A percentile compares a stretch with the other conserved stretches of the same genome.
phyloP scores from a whole-genome alignment of 30 jellyfish, hydroid and myxozoan genomes.

The Cassiopea xamachana region DNA sequence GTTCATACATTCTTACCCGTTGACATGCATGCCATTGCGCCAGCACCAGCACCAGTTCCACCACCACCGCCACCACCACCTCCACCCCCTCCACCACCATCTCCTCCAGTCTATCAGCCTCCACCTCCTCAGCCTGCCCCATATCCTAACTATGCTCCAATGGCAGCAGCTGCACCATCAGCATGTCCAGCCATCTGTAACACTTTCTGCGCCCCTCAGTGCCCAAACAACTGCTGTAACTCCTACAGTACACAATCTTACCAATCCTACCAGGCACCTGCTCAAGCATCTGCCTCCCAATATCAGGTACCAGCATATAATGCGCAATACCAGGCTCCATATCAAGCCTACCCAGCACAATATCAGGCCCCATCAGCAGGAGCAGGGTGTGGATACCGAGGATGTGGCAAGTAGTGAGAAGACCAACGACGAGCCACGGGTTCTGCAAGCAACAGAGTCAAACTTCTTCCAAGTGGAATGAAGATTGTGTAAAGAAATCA shows the following conservation, averaged over 20 bases:
- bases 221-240: conserved; percentile 89
- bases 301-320: conserved; percentile 60
- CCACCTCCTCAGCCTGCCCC: conserved; percentile 80
- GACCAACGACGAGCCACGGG: neutral
- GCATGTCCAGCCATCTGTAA: conserved; percentile 86
- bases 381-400: conserved; percentile 57
- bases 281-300: conserved; percentile 16
- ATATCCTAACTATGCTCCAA: conserved; percentile 64
- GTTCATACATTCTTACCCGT: conserved; percentile 42
- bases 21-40: conserved; percentile 43
- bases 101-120: conserved; percentile 65
- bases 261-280: conserved; percentile 26
- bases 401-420: conserved; percentile 56
- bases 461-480: neutral
- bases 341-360: conserved; percentile 53
- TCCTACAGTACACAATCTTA: conserved; percentile 27
- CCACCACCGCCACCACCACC: conserved; percentile 84
- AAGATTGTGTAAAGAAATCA: neutral
- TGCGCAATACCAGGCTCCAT: conserved; percentile 48
- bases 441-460: neutral
- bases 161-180: conserved; percentile 52
- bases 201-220: conserved; percentile 88
- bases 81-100: conserved; percentile 69
- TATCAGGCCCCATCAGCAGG: conserved; percentile 71
- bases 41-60: conserved; percentile 69